A percentile compares a stretch with the other conserved stretches of the same genome.
Conservation (phyloP, 2,888 invertebrate species). For the Melipona beecheii region DNA sequence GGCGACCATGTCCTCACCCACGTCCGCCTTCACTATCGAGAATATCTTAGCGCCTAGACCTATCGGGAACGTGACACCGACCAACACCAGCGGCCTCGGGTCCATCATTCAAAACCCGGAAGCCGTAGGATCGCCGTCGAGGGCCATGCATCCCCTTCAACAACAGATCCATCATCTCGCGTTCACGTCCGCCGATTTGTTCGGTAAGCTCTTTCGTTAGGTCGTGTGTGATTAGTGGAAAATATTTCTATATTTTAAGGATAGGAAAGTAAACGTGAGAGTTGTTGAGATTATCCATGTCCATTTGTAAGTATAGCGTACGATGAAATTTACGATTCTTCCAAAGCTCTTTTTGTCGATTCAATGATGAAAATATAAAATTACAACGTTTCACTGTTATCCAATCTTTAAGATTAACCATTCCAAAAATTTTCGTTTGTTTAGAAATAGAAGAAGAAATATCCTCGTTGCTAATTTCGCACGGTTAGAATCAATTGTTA, state of each 20-base stretch:
- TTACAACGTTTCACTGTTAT: background rate
- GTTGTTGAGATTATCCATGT: background rate
- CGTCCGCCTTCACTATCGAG: slow-evolving; percentile 93
- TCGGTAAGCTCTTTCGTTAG: slow-evolving; percentile 88
- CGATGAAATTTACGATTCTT: background rate
- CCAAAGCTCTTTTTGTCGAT: no score
- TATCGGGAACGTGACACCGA: slow-evolving; percentile 81
- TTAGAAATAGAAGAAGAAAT: no score
- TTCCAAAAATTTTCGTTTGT: background rate
- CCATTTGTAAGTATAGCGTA: background rate
- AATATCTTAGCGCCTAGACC: slow-evolving; percentile 92
- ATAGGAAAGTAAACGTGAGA: no score
- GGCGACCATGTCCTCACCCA: slow-evolving; percentile 85
- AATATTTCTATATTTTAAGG: background rate
- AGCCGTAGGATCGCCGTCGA: slow-evolving; percentile 74
- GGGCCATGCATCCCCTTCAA: slow-evolving; percentile 80
- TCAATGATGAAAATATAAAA: background rate
- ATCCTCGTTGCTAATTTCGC: no score
- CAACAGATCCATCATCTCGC: slow-evolving; percentile 82
- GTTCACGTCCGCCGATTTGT: slow-evolving; percentile 89
- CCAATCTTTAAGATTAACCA: background rate
- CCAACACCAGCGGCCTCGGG: slow-evolving; percentile 73
- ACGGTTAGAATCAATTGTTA: background rate
- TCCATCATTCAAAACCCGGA: slow-evolving; percentile 67
- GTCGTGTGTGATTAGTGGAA: background rate